phyloP scores from a whole-genome alignment of 2,797 vertebrate genomes.

The Chromobotia macracanthus region DNA sequence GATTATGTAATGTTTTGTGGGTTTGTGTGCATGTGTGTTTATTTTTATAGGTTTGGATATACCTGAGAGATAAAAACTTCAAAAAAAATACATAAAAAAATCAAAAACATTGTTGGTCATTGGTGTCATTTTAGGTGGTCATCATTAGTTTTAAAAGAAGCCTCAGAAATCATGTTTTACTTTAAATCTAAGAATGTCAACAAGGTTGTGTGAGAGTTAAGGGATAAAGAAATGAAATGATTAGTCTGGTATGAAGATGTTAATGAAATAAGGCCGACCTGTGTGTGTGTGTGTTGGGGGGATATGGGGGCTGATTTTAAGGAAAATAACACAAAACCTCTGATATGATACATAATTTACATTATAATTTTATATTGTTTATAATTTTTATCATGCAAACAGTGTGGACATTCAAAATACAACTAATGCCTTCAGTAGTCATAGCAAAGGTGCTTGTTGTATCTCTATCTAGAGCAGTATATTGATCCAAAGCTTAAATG shows the following conservation, averaged over 20 bases:
- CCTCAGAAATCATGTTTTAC: too few relatives aligned
- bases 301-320: too few relatives aligned
- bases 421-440: constrained; percentile 8
- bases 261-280: too few relatives aligned
- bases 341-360: too few relatives aligned
- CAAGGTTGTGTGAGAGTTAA: too few relatives aligned
- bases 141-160: too few relatives aligned
- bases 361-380: neutral
- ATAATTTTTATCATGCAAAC: neutral
- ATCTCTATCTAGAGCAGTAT: constrained; percentile 23
- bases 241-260: too few relatives aligned
- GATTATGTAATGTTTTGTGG: neutral
- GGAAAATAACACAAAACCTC: too few relatives aligned
- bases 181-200: too few relatives aligned
- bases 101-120: neutral
- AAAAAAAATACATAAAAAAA: neutral
- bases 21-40: neutral
- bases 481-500: constrained; percentile 33
- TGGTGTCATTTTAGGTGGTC: neutral
- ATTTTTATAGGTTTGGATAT: neutral
- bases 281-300: too few relatives aligned
- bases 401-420: constrained; percentile 9
- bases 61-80: neutral
- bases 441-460: constrained; percentile 43
- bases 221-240: too few relatives aligned